Conservation (phyloP, 2,797 vertebrate genomes). For the Artibeus lituratus region DNA sequence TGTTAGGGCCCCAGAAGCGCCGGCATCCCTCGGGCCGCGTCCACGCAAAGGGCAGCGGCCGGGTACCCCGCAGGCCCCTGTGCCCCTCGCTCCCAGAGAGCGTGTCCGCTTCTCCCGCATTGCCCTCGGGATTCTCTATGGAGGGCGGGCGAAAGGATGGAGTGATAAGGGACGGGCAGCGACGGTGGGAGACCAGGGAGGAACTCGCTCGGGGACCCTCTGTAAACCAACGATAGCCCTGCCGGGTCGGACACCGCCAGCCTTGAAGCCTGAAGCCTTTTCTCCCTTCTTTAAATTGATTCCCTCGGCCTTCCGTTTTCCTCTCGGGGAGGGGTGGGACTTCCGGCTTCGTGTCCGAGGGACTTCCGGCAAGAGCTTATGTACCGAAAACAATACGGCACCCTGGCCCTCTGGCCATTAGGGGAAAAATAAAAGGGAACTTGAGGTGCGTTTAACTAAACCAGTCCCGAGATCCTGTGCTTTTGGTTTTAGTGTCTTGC, state of each 20-base stretch:
- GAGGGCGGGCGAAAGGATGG: too few species aligned
- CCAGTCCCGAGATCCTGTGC: neutral
- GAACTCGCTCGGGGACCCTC: accelerated
- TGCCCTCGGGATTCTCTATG: neutral
- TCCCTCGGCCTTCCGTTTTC: constrained; percentile 47
- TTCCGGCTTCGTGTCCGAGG: neutral
- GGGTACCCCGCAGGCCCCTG: neutral
- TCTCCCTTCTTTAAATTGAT: neutral
- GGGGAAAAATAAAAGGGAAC: too few species aligned
- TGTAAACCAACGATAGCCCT: neutral
- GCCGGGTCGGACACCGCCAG: accelerated
- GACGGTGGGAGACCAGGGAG: too few species aligned
- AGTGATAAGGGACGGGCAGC: neutral
- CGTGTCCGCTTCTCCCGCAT: neutral
- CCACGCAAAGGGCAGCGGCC: accelerated
- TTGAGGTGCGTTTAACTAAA: neutral
- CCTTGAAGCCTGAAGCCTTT: neutral
- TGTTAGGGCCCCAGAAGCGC: neutral
- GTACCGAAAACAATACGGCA: neutral
- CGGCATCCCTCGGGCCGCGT: accelerated
- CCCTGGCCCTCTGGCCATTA: too few species aligned
- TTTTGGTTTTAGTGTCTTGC: neutral
- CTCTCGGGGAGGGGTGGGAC: constrained; percentile 24
- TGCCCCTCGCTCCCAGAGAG: neutral
- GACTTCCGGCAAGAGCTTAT: constrained; percentile 35